These are phyloP conservation scores for Gastrophysa polygoni DNA, from an alignment of 2,888 invertebrate species.

Conservation along the genomic window DNA sequence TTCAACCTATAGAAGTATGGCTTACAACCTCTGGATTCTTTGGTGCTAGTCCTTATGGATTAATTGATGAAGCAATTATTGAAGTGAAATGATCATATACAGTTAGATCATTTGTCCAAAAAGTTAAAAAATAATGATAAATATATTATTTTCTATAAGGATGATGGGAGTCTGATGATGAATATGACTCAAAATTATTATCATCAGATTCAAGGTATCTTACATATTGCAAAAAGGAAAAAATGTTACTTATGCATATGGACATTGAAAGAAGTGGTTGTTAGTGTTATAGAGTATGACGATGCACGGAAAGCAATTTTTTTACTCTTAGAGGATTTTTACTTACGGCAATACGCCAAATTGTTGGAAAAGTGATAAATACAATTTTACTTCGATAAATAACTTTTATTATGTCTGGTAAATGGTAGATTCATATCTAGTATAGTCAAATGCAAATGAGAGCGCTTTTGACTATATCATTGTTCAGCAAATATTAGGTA, in stretches of 20 bases:
- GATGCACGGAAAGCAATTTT: too few species aligned
- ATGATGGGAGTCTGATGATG: neutral
- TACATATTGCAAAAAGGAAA: conserved; percentile 16
- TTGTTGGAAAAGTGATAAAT: too few species aligned
- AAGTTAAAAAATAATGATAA: neutral
- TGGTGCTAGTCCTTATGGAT: conserved; percentile 12
- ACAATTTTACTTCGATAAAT: too few species aligned
- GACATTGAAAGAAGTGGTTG: conserved; percentile 18
- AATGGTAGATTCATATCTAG: too few species aligned
- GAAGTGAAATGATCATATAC: conserved; percentile 15
- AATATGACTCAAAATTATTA: conserved; percentile 21
- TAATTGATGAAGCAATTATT: conserved; percentile 7
- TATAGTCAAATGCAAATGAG: too few species aligned
- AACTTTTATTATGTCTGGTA: too few species aligned
- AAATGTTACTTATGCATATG: conserved; percentile 20
- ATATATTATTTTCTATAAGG: conserved; percentile 4
- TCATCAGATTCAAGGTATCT: conserved; percentile 23
- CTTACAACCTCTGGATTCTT: neutral
- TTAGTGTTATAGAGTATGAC: too few species aligned
- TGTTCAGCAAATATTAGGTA: too few species aligned
- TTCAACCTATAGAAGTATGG: conserved; percentile 6
- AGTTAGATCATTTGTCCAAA: neutral
- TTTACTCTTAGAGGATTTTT: too few species aligned
- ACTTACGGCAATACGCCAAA: too few species aligned
- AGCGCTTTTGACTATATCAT: too few species aligned